Base-by-base conservation (phyloP, 2,888 invertebrate genomes). In the Yponomeuta malinellus region DNA sequence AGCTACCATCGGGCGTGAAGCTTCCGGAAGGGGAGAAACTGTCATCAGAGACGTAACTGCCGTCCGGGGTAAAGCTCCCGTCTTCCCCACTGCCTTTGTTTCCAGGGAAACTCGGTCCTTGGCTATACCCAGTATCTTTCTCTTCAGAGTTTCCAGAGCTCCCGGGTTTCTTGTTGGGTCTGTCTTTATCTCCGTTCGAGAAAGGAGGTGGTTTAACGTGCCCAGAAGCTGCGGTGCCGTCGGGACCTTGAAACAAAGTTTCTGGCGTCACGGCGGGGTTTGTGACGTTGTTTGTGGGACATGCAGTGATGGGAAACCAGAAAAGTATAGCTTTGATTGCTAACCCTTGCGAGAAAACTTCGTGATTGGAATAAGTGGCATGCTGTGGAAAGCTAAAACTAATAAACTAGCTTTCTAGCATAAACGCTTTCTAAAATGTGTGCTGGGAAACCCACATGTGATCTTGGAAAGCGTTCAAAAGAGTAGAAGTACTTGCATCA, bases 211-310 rank as follows among this genome's bases (percentile, higher is more conserved):
- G 93, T 76, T 93, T 93, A 8, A 93, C 88, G 76, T 93, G 93
- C 0, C 94, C 94, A 74, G 93, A 94, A 48, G 93, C 94, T 59
- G 94, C 94, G 6, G 93, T 93, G 48, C 91, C 93, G 73, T 92
- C 92, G 29, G 93, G 92, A 48, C 89, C 90, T 89, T 78, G 71
- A 79, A 84, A 73, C 70, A 72, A 68, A 67, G 29, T 37, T n/a
- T 43, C 67, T 67, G 12, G 67, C 67, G 43, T 67, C 67, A 70
- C 33, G n/a, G 59, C 33, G 23, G 1, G 68, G 48, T 69, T 52
- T 69, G 63, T 63, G 59, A 48, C 68, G 43, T 68, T 65, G 52
- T 59, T 59, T 59, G 52, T 59, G 52, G 52, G 15, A 8, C 52
- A 59, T 15, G 52, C 52, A 59, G 52, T 15, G 52, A 5, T 59